Evolutionary conservation across 2,888 invertebrate species (phyloP), one percentile per base, ranked within the genome.

Genomic region (Erebia aethiops): DNA sequence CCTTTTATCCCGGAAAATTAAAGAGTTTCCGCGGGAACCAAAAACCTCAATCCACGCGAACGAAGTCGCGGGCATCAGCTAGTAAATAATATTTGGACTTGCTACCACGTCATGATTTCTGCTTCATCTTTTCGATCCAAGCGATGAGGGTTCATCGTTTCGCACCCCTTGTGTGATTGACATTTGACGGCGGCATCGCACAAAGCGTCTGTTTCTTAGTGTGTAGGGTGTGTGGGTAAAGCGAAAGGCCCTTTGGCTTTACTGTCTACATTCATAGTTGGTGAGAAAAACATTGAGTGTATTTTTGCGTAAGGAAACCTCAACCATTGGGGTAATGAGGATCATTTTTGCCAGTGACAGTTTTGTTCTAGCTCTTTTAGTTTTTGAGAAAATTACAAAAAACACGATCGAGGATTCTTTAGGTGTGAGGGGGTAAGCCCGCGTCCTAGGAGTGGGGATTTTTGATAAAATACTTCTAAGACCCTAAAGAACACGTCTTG

Each of bases 121-220:
- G 57, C 57, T 41, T 60, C 41, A 16, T 60, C 61, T 43, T 61
- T 61, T 61, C 16, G 43, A 61, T 46, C 16, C 43, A 18, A 46
- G 43, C 43, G 61, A 11, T 46, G 62, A 62, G 62, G 46, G 62
- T 62, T 62, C 35, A 35, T 35, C 0, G 7, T 35, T 35, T 35
- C 62, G 18, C 61, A 57, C 18, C 62, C 62, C 62, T 49, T 26
- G 62, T 14, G 49, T 62, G 62, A 62, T 62, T 62, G 62, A 62
- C 62, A 62, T 49, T 46, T 62, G 14, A 62, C 62, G 49, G 46
- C 46, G 46, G 46, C 62, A 49, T 7, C 8, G 43, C 62, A 49
- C 62, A 62, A 62, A 49, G 62, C 62, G 62, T 62, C 49, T 62
- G 62, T 62, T 62, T 21, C 46, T 62, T 21, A 49, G 62, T 49